phyloP scores from a whole-genome alignment of 2,113 vertebrate species.

The Neotoma lepida region DNA sequence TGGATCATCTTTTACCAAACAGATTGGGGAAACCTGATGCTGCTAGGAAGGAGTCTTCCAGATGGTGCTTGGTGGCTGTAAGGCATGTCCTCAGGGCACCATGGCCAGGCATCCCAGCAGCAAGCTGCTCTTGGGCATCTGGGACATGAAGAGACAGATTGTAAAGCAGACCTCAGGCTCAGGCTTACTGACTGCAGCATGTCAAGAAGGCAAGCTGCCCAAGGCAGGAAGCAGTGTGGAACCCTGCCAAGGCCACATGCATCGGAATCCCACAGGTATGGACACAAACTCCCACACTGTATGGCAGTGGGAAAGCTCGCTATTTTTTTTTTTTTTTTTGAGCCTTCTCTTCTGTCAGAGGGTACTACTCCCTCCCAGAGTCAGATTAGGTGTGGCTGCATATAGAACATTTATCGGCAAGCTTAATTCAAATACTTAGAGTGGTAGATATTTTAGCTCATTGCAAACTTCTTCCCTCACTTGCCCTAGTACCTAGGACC shows the following conservation, averaged over 20 bases:
- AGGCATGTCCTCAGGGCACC: background rate
- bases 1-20: background rate
- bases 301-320: background rate
- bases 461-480: background rate
- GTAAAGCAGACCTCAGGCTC: background rate
- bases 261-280: background rate
- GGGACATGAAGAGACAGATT: background rate
- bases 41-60: background rate
- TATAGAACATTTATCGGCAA: background rate
- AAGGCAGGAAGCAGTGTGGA: background rate
- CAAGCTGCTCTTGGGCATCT: background rate
- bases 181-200: background rate
- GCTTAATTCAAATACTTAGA: background rate
- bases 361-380: background rate
- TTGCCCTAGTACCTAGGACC: background rate
- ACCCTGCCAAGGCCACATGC: rapidly evolving
- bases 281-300: background rate
- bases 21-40: background rate
- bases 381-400: background rate
- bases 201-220: background rate
- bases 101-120: background rate
- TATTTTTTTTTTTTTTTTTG: background rate
- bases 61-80: rapidly evolving
- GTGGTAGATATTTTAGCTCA: background rate
- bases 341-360: background rate